Conservation (phyloP, 2,113 vertebrate genomes). For the Tetrao urogallus region DNA sequence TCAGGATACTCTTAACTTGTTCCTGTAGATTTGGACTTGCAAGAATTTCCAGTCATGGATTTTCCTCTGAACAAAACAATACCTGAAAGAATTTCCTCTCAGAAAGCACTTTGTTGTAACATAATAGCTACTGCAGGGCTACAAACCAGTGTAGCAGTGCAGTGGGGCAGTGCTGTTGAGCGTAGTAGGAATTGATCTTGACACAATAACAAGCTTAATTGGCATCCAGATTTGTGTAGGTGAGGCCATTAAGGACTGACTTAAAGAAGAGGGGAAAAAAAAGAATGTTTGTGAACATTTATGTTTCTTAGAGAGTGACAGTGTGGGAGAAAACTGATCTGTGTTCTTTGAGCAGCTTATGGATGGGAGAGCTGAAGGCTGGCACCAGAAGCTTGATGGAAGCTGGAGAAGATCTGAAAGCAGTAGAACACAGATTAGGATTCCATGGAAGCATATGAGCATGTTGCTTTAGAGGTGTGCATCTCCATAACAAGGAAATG, state of each 20-base stretch:
- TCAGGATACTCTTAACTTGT: neutral
- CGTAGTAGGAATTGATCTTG: neutral
- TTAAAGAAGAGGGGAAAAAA: neutral
- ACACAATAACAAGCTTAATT: neutral
- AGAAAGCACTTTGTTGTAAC: neutral
- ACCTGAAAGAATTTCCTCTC: neutral
- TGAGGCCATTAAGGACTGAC: neutral
- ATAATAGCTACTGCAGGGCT: neutral
- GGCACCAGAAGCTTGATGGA: neutral
- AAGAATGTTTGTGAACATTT: neutral
- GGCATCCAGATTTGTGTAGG: neutral
- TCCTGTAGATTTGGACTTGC: neutral
- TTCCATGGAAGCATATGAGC: neutral
- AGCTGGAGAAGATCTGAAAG: neutral
- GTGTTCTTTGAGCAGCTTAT: too few species aligned
- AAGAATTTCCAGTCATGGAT: neutral
- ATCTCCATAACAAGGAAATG: neutral
- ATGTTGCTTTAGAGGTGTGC: neutral
- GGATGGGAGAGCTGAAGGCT: neutral
- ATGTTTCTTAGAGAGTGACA: neutral
- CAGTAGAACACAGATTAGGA: neutral
- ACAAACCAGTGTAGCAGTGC: neutral
- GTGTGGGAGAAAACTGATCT: neutral
- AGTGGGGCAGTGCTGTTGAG: neutral
- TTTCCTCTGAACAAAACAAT: neutral